phyloP scores from a whole-genome alignment of 2,888 invertebrate genomes.

The Agriopis marginaria region DNA sequence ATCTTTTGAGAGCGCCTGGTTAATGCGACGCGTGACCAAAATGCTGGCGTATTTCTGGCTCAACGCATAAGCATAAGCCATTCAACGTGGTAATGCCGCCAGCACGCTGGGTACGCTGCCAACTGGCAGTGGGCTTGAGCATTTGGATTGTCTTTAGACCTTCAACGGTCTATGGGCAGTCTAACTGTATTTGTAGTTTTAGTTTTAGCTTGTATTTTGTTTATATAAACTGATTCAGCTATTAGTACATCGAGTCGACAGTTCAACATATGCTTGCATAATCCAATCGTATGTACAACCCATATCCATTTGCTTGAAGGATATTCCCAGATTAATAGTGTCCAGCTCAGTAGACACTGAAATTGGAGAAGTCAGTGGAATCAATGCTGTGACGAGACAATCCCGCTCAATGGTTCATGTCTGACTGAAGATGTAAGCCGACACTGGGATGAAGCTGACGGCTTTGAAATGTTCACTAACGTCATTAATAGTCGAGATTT shows the following conservation, averaged over 20 bases:
- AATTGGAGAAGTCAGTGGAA: constrained; percentile 40
- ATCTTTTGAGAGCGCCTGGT: too few species aligned
- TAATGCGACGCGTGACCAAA: too few species aligned
- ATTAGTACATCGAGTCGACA: constrained; percentile 5
- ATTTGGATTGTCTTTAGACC: too few species aligned
- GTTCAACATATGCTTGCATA: constrained; percentile 17
- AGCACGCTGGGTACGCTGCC: too few species aligned
- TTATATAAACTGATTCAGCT: constrained; percentile 1
- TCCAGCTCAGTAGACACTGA: constrained; percentile 39
- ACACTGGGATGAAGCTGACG: constrained; percentile 1
- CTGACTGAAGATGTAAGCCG: constrained; percentile 16
- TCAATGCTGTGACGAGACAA: constrained; percentile 27
- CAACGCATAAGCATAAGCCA: too few species aligned
- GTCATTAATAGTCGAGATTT: background rate
- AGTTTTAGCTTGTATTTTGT: too few species aligned
- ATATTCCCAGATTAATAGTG: constrained; percentile 38
- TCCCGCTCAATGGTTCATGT: constrained; percentile 6
- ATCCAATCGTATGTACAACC: constrained; percentile 23
- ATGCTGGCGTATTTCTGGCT: too few species aligned
- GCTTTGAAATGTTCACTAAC: background rate
- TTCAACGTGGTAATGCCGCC: too few species aligned
- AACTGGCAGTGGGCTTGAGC: too few species aligned
- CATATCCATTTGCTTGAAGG: constrained; percentile 32
- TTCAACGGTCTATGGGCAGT: too few species aligned
- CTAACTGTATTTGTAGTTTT: too few species aligned